phyloP scores from a whole-genome alignment of 2,797 vertebrate species.

The Amblyopsis hoosieri region DNA sequence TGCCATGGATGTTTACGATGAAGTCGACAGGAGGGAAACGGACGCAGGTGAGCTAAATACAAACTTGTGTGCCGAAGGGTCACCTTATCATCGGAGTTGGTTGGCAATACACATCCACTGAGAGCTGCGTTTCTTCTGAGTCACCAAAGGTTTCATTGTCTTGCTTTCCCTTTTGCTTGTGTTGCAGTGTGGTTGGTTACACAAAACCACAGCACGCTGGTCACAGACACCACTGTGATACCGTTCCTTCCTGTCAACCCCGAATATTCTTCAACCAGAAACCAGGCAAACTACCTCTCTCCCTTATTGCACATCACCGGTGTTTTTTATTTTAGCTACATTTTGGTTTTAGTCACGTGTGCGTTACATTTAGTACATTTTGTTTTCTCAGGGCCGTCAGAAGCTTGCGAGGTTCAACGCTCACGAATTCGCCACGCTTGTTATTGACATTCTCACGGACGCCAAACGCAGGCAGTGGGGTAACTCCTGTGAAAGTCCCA shows the following conservation, averaged over 20 bases:
- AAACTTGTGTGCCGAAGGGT: not conserved
- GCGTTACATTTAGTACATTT: not conserved
- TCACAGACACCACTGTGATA: constrained; percentile 95
- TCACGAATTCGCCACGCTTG: constrained; percentile 94
- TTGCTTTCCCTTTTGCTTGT: not conserved
- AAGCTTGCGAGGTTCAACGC: constrained; percentile 96
- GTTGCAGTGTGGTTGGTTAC: constrained; percentile 93
- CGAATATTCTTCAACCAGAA: constrained; percentile 96
- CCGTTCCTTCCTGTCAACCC: constrained; percentile 98
- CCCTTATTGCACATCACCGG: not conserved
- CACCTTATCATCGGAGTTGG: no score
- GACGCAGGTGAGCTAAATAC: constrained; percentile 85
- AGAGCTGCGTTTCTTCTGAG: not conserved
- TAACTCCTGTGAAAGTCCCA: constrained; percentile 84
- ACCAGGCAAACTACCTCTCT: constrained; percentile 83
- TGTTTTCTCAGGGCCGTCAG: constrained; percentile 86
- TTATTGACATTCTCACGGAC: constrained; percentile 95
- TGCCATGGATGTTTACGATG: constrained; percentile 98
- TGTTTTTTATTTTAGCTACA: not conserved
- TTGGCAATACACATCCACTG: not conserved
- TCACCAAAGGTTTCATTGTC: not conserved
- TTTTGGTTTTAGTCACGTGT: constrained; percentile 2
- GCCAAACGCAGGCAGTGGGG: constrained; percentile 96
- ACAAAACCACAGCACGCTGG: constrained; percentile 96
- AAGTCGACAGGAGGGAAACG: constrained; percentile 97